Percentiles rank a stretch among this genome's conserved stretches.
phyloP scores from a whole-genome alignment of 2,888 invertebrate genomes.

The Agrilus mali region DNA sequence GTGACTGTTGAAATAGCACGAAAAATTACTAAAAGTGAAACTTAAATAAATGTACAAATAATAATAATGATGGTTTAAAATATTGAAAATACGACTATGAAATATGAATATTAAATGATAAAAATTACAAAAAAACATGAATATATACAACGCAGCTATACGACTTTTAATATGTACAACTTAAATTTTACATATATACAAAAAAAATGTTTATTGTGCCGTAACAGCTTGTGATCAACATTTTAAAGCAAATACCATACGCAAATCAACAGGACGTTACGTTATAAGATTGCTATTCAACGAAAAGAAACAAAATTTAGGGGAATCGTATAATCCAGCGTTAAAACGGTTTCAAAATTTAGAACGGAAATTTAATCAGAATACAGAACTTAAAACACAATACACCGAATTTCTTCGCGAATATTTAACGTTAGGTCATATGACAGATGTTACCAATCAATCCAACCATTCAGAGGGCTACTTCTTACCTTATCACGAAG shows the following conservation, averaged over 20 bases:
- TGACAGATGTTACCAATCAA: slow-evolving; percentile 7
- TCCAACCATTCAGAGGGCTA: no score
- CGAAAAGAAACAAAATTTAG: slow-evolving; percentile 8
- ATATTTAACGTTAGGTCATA: slow-evolving; percentile 13
- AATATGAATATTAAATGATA: no score
- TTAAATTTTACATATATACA: no score
- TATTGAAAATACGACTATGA: no score
- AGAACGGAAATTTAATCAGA: slow-evolving; percentile 11
- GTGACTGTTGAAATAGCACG: no score
- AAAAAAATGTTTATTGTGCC: no score
- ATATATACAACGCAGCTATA: no score
- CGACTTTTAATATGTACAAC: no score
- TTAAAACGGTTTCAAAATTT: slow-evolving; percentile 11
- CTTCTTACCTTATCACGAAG: slow-evolving; percentile 17
- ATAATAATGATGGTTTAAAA: no score
- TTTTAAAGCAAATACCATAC: slow-evolving; percentile 7
- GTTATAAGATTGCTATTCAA: slow-evolving; percentile 10
- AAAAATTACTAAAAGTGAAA: no score
- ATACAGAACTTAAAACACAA: slow-evolving; percentile 5
- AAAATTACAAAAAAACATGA: no score
- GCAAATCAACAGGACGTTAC: slow-evolving; percentile 12
- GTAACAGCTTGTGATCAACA: slow-evolving; percentile 15
- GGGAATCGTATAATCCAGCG: slow-evolving; percentile 11
- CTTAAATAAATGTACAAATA: no score
- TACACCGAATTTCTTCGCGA: slow-evolving; percentile 15